Evolutionary conservation across 64 coral and sea anemone species (phyloP), one percentile per base, ranked within the genome.

Genomic region (Trachythela sp.): DNA sequence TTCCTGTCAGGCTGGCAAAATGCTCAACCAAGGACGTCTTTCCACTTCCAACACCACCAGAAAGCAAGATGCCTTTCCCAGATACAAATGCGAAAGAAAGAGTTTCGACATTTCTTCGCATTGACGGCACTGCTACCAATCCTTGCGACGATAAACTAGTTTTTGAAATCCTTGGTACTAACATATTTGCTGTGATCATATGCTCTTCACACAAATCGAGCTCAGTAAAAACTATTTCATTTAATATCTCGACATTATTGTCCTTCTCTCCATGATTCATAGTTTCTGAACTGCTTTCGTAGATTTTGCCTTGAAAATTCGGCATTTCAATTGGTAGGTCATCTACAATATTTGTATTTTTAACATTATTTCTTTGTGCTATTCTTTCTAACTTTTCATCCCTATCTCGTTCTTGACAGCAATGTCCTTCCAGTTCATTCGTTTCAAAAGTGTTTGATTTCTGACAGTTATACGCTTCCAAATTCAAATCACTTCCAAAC

Each of bases 11-110:
- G 18, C 42, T 59, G 2, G 91, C 93, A 70, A 99, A 52, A 93
- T 92, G 89, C 48, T 99, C 93, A 9, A 99, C 93, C n/a, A 99
- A 71, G 64, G 86, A 89, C 42, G 96, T 99, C 77, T 99, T 99
- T 1, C 96, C 93, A 85, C 87, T 93, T 0, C 96, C 96, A 88
- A 99, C 92, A 70, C 91, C 85, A 89, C 96, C 96, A 40, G 92
- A 89, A 34, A 99, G 86, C 13, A 99, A 60, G 36, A 99, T 76
- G 35, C 93, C 93, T 75, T 86, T 89, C 2, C 93, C 96, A 75
- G 93, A 64, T 22, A 89, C 86, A 40, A 99, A 89, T 6, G 96
- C 94, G 8, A 99, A 51, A 4, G 90, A 91, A 75, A 99, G 91
- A 10, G 91, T 92, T 83, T 92, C 91, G 56, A 99, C 68, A 60